These are phyloP conservation scores for Alviniconcha strummeri DNA, from an alignment of 2,888 invertebrate species.

Conservation along the genomic window DNA sequence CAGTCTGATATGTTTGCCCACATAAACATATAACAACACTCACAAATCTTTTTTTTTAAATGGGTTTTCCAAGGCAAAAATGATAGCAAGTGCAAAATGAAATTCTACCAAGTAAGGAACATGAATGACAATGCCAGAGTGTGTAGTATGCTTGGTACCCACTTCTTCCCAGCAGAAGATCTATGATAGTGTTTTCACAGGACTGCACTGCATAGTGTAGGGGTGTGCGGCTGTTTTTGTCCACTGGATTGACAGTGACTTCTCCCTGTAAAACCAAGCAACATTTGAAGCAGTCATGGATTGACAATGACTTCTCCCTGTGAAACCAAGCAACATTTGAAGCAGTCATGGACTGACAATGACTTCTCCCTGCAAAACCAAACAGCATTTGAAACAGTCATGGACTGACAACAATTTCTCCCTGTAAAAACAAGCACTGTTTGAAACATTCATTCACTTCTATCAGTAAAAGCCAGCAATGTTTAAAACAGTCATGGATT, in stretches of 20 bases:
- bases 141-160: no score
- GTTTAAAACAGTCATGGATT: constrained; percentile 30
- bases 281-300: background rate
- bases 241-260: constrained; percentile 44
- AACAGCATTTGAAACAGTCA: no score
- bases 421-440: constrained; percentile 31
- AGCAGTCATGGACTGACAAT: constrained; percentile 37
- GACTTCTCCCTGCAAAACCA: constrained; percentile 38
- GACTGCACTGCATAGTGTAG: constrained; percentile 50
- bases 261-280: constrained; percentile 33
- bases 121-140: no score
- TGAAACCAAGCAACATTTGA: background rate
- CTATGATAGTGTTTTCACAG: constrained; percentile 47
- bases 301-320: constrained; percentile 46
- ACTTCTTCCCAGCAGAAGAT: constrained; percentile 48
- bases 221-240: constrained; percentile 47
- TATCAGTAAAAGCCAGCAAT: constrained; percentile 30
- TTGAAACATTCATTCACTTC: constrained; percentile 17
- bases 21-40: no score
- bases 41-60: no score
- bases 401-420: constrained; percentile 42
- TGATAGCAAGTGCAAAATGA: no score
- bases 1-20: no score
- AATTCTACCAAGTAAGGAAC: no score
- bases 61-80: no score